A percentile compares a stretch with the other conserved stretches of the same genome.
Evolutionary conservation across 2,797 vertebrate species (phyloP).

Genomic region (Oceanodroma leucorhoa): DNA sequence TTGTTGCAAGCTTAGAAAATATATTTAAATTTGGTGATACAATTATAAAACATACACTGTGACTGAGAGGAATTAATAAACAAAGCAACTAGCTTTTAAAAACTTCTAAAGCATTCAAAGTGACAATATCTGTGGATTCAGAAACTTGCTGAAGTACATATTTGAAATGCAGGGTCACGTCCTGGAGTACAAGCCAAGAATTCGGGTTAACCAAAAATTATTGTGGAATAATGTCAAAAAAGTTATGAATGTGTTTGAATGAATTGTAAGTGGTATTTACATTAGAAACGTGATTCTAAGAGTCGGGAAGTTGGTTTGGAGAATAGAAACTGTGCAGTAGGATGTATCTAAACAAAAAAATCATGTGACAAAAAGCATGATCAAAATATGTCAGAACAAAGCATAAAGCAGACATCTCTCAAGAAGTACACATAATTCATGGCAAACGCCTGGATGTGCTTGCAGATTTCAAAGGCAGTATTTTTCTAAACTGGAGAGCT

Average conservation of each 20-base stretch:
- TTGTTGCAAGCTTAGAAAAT: not conserved
- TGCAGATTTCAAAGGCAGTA: not conserved
- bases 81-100: not conserved
- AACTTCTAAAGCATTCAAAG: not conserved
- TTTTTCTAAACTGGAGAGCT: not conserved
- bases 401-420: not conserved
- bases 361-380: not conserved
- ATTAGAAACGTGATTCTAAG: not conserved
- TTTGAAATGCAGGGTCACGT: not conserved
- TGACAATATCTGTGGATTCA: not conserved
- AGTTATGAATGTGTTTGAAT: not conserved
- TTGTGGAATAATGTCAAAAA: not conserved
- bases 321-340: not conserved
- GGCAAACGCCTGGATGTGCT: not conserved
- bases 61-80: not conserved
- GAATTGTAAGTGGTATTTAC: not conserved
- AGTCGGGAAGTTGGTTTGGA: not conserved
- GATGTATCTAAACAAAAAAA: not conserved
- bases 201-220: not conserved
- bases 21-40: not conserved
- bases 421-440: not conserved
- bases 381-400: slow-evolving; percentile 25
- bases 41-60: not conserved
- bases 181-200: not conserved
- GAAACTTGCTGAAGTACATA: not conserved